These are phyloP conservation scores for Phalacrocorax brasilianus DNA, from an alignment of 2,113 vertebrate species.

Conservation along the genomic window DNA sequence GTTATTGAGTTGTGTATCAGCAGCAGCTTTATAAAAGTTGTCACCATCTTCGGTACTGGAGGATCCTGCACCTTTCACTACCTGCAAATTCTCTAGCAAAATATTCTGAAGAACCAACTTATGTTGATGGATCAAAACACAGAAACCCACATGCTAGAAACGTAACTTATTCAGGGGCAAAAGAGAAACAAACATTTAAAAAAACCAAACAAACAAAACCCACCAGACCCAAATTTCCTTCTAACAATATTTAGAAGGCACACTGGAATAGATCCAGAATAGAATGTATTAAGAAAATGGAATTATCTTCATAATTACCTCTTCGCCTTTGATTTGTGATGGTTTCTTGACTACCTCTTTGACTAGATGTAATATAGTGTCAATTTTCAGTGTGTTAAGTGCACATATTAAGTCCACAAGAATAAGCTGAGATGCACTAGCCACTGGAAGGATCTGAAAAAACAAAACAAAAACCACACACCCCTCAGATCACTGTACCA, in stretches of 20 bases:
- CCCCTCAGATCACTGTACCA: not conserved
- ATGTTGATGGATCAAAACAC: not conserved
- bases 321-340: constrained; percentile 87
- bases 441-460: constrained; percentile 81
- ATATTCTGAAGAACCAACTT: not conserved
- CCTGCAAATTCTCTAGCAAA: not conserved
- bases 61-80: not conserved
- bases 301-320: constrained; percentile 73
- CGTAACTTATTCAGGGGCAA: not conserved
- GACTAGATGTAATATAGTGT: constrained; percentile 85
- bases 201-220: not conserved
- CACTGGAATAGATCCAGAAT: not conserved
- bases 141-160: not conserved
- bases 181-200: not conserved
- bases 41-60: not conserved
- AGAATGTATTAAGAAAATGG: not conserved
- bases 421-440: constrained; percentile 81
- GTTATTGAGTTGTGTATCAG: not conserved
- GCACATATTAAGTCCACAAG: constrained; percentile 90
- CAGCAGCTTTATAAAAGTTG: not conserved
- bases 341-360: constrained; percentile 97
- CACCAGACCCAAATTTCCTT: not conserved
- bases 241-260: not conserved
- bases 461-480: not conserved
- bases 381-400: constrained; percentile 80